A percentile compares a stretch with the other conserved stretches of the same genome.
Evolutionary conservation across 2,888 invertebrate genomes (phyloP).

Genomic region (Lepidochrysops patricia): DNA sequence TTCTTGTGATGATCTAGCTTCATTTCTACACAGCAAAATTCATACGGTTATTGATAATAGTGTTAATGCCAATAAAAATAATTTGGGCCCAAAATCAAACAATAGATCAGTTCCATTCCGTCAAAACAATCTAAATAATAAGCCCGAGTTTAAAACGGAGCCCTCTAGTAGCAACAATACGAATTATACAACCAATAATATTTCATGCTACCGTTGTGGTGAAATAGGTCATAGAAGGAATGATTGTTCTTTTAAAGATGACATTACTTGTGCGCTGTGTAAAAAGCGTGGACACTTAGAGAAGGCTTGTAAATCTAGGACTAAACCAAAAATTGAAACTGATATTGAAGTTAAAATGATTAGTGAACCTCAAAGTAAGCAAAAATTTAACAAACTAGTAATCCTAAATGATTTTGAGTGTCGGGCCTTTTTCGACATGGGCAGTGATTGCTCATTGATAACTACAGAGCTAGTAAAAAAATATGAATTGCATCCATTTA

Average conservation of each 20-base stretch:
- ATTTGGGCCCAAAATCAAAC: too few relatives aligned
- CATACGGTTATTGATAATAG: constrained; percentile 16
- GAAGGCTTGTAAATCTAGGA: not conserved
- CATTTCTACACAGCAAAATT: constrained; percentile 20
- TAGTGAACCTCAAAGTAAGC: not conserved
- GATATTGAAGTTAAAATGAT: constrained; percentile 1
- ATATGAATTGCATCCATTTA: not conserved
- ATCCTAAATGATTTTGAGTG: not conserved
- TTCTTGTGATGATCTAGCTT: constrained; percentile 25
- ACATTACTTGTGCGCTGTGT: constrained; percentile 23
- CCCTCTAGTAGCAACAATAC: not conserved
- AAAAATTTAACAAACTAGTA: not conserved
- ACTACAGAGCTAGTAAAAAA: not conserved
- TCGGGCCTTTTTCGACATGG: constrained; percentile 2
- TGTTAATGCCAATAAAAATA: too few relatives aligned
- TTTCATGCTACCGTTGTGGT: constrained; percentile 1
- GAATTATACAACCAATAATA: not conserved
- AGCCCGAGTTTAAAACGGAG: too few relatives aligned
- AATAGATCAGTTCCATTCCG: too few relatives aligned
- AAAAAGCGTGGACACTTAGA: not conserved
- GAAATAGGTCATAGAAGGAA: constrained; percentile 18
- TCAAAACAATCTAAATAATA: too few relatives aligned
- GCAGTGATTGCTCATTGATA: constrained; percentile 10
- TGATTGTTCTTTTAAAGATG: constrained; percentile 16
- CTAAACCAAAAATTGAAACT: constrained; percentile 7